Evolutionary conservation across 2,797 vertebrate species (phyloP).

Genomic region (Anas bahamensis): DNA sequence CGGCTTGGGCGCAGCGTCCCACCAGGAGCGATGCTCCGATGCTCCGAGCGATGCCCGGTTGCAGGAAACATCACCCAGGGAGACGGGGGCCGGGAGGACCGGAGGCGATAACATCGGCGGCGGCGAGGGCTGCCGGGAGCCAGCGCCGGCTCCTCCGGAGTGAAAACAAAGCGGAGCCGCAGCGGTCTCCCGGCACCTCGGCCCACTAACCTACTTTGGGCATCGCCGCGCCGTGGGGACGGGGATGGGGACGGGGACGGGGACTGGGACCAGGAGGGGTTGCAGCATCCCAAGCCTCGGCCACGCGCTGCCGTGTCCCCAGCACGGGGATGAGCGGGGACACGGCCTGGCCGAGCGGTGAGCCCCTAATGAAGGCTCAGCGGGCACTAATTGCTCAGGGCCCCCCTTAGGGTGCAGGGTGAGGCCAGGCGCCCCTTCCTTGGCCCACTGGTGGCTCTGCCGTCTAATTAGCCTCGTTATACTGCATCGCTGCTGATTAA

Average conservation of each 20-base stretch:
- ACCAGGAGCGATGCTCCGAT: too few species aligned
- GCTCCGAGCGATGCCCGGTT: background rate
- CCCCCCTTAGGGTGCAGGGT: background rate
- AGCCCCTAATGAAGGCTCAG: background rate
- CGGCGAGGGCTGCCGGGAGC: background rate
- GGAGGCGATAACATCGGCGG: background rate
- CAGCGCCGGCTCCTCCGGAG: background rate
- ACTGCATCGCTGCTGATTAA: background rate
- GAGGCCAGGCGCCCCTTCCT: background rate
- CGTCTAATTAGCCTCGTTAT: conserved; percentile 39
- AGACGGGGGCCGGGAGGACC: background rate
- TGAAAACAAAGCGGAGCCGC: background rate
- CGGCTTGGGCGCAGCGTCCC: background rate
- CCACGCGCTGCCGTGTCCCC: background rate
- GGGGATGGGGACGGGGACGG: rapidly evolving
- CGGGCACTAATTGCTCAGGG: conserved; percentile 1
- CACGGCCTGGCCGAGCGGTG: background rate
- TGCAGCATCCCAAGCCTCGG: background rate
- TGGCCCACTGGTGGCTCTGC: background rate
- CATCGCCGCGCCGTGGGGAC: rapidly evolving
- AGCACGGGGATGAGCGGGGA: background rate
- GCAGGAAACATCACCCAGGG: background rate
- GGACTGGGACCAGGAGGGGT: background rate
- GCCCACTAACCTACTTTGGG: conserved; percentile 48
- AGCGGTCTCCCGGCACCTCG: background rate